These are phyloP conservation scores for Passer montanus DNA, from an alignment of 2,113 vertebrate species.

Conservation along the genomic window DNA sequence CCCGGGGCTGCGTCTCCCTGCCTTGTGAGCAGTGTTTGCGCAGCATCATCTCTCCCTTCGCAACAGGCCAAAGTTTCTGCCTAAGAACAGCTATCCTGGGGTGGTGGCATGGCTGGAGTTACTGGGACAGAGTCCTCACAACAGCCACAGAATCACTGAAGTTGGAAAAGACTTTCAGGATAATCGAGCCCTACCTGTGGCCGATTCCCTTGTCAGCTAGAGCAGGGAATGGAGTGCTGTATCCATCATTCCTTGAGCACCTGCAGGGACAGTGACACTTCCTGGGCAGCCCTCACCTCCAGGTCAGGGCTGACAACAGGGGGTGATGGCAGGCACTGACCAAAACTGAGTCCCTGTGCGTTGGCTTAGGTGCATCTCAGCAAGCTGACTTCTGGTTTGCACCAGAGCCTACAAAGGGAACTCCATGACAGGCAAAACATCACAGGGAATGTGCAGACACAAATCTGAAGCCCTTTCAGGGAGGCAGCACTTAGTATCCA, in stretches of 20 bases:
- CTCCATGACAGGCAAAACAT: accelerated
- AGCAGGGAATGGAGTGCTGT: too few species aligned
- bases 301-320: not conserved
- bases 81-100: not conserved
- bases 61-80: accelerated
- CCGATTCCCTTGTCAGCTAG: not conserved
- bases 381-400: not conserved
- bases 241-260: not conserved
- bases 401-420: not conserved
- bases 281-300: not conserved
- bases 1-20: accelerated
- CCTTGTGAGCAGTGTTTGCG: too few species aligned
- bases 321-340: accelerated
- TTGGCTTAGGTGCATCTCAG: not conserved
- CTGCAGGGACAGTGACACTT: not conserved
- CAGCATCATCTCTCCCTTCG: not conserved
- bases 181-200: accelerated
- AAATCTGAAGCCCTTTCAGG: not conserved
- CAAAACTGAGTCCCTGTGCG: accelerated
- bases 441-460: not conserved
- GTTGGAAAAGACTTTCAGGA: not conserved
- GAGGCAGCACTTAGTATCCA: not conserved
- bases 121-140: not conserved
- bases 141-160: not conserved
- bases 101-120: accelerated